Evolutionary conservation across 2,888 invertebrate species (phyloP), one percentile per base, ranked within the genome.

Genomic region (Harpagoxenus sublaevis): DNA sequence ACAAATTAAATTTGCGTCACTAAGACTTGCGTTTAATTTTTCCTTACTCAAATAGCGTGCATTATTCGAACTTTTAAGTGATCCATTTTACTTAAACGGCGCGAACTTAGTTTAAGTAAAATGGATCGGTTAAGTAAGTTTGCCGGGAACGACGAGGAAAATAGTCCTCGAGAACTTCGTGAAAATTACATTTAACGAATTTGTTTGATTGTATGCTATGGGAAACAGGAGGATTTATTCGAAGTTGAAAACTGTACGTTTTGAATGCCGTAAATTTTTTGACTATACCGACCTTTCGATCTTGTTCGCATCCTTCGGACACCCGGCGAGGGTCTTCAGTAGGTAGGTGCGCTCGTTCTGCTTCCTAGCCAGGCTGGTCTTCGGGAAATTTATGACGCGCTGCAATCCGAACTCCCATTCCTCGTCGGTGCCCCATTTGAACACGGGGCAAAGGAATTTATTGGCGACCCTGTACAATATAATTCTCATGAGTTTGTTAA

Each of bases 321-420:
- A 98, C 0, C 98, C 97, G 0, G 98, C 97, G 3, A 98, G 95
- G 0, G 97, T 97, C 94, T 98, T 98, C 71, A 98, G 94, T 3
- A 98, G 95, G 94, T 97, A 98, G 0, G 97, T 97, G 89, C 98
- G 95, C 94, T 98, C 98, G 88, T 96, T 97, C 91, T 97, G 97
- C 89, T 97, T 97, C 70, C 98, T 96, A 48, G 93, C 93, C 15
- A 81, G 83, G 28, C 91, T 92, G 0, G 96, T 96, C 1, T 96
- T 95, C 0, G 98, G 97, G 95, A 98, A 98, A 92, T 97, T 96
- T 73, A 97, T 97, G 0, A 98, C 97, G 12, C 98, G 96, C 88
- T 98, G 96, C 0, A 98, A 95, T 53, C 98, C 98, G 90, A 98
- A 98, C 88, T 98, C 97, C 98, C 98, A 98, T 94, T 98, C 98